A percentile compares a stretch with the other conserved stretches of the same genome.
phyloP scores from a whole-genome alignment of 1,140 invertebrate genomes.

The Caenorhabditis tropicalis region DNA sequence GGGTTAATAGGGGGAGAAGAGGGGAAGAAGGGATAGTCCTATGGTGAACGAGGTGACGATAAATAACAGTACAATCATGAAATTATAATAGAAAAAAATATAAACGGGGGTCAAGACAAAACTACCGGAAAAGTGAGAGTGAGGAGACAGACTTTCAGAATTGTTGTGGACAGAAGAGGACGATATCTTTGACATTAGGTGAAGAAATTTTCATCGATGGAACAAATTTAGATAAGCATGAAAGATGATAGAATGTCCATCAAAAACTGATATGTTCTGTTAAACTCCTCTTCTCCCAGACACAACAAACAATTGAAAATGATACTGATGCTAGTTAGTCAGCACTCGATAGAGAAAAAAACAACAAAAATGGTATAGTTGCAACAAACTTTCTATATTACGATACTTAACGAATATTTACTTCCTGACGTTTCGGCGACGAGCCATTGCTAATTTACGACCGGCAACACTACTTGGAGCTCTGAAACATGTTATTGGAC shows the following conservation, averaged over 20 bases:
- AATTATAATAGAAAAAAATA: neutral
- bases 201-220: neutral
- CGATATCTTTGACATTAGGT: no score
- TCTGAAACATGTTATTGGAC: neutral
- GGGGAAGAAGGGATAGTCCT: no score
- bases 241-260: no score
- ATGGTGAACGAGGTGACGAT: neutral
- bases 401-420: neutral
- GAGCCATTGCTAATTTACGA: conserved; percentile 13
- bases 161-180: conserved; percentile 24
- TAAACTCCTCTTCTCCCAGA: neutral
- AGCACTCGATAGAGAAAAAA: neutral
- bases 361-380: conserved; percentile 2
- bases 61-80: neutral
- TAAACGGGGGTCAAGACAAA: neutral
- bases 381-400: neutral
- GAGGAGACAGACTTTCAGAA: neutral
- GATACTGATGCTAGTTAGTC: no score
- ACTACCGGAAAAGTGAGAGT: neutral
- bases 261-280: conserved; percentile 23
- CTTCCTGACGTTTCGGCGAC: conserved; percentile 2
- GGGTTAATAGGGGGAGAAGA: neutral
- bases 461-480: neutral
- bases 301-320: neutral
- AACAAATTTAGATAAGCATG: neutral